Percentiles rank a stretch among this genome's conserved stretches.
Conservation (phyloP, 2,113 vertebrate species). For the Ramphastos sulfuratus region DNA sequence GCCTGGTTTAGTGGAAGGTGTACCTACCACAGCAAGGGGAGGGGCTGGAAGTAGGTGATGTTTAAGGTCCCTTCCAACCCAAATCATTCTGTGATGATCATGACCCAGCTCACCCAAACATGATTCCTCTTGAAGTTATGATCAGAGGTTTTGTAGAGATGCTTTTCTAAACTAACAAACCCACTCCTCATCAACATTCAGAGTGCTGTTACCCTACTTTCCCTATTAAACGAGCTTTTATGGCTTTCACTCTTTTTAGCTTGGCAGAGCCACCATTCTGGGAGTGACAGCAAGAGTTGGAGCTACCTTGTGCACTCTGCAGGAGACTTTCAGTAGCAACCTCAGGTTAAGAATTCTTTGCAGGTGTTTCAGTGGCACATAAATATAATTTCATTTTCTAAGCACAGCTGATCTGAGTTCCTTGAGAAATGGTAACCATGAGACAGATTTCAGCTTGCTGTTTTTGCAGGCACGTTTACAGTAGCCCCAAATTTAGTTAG, state of each 20-base stretch:
- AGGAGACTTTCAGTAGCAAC: not conserved
- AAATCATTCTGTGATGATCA: not conserved
- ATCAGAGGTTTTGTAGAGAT: not conserved
- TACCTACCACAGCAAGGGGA: too few species aligned
- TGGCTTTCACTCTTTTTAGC: not conserved
- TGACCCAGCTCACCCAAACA: not conserved
- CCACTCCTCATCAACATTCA: not conserved
- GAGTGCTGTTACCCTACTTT: not conserved
- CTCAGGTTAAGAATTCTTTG: conserved; percentile 6
- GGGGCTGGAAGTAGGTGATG: too few species aligned
- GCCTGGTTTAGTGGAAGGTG: too few species aligned
- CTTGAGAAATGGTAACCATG: not conserved
- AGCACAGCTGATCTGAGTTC: not conserved
- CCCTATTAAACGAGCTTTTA: not conserved
- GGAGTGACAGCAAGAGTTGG: not conserved
- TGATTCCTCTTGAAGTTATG: not conserved
- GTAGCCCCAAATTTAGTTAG: not conserved
- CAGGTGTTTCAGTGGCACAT: conserved; percentile 11
- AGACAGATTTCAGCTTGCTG: not conserved
- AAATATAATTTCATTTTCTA: conserved; percentile 12
- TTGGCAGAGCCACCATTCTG: not conserved
- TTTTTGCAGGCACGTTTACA: not conserved
- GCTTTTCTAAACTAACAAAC: not conserved
- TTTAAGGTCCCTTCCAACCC: too few species aligned
- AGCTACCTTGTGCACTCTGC: not conserved